Evolutionary conservation across 2,797 vertebrate genomes (phyloP), one percentile per base, ranked within the genome.

Genomic region (Aplochiton taeniatus): DNA sequence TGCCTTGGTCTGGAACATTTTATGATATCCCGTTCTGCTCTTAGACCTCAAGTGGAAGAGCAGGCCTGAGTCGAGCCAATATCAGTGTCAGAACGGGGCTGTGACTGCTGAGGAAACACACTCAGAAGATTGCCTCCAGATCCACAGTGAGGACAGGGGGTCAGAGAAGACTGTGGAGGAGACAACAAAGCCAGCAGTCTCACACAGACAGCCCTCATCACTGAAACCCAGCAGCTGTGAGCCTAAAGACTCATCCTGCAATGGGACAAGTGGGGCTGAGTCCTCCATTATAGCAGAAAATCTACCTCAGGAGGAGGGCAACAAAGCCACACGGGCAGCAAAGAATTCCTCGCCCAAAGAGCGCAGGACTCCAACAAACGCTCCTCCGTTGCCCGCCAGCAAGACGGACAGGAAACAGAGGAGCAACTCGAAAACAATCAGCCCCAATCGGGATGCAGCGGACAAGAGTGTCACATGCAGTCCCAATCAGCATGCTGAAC

Each of bases 261-360:
- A 79, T 11, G 74, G 74, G 45, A 47, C 76, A 0, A 78, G 63
- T 41, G 83, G 70, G 19, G 53, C 72, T 0, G 91, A 91, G 10
- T 56, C 77, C 63, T 66, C 80, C 0, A 11, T 58, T 1, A 47
- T 66, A 53, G 45, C 76, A 4, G 91, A 93, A 77, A 84, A 76
- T 60, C 86, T 91, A 89, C 89, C 90, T 91, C 92, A 92, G 58
- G 92, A 94, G 49, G 93, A 93, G 13, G 86, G 86, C 47, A 56
- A 63, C 73, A 93, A 91, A 86, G 76, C 78, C 52, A 47, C 57
- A 0, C 85, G 85, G 63, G 46, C 76, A 10, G 73, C 86, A 8
- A 93, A 91, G 76, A 85, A 70, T 77, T 81, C 88, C 63, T 90
- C 92, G 13, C 90, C 90, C 0, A 93, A 90, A 84, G 76, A 80